These are phyloP conservation scores for Drosophila parthenogenetica DNA, from an alignment of 2,888 invertebrate genomes.

Conservation along the genomic window DNA sequence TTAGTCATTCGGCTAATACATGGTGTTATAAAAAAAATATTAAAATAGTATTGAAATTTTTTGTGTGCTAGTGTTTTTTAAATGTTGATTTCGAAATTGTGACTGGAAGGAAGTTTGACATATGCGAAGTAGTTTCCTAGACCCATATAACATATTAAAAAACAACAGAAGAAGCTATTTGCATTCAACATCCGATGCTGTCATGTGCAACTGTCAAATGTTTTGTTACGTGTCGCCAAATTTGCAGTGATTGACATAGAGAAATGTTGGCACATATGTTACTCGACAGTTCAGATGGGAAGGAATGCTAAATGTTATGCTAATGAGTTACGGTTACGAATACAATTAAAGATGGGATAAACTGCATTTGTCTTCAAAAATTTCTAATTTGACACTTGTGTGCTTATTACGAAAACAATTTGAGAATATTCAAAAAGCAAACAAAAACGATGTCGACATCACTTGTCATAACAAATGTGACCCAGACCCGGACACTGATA, in stretches of 20 bases:
- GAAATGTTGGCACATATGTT: slow-evolving; percentile 70
- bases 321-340: slow-evolving; percentile 72
- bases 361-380: slow-evolving; percentile 19
- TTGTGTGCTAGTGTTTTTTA: too few relatives aligned
- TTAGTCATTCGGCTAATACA: slow-evolving; percentile 28
- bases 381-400: slow-evolving; percentile 17
- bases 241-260: slow-evolving; percentile 68
- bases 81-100: too few relatives aligned
- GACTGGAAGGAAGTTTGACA: neutral
- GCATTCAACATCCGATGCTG: slow-evolving; percentile 62
- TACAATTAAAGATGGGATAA: slow-evolving; percentile 31
- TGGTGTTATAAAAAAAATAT: neutral
- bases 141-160: neutral
- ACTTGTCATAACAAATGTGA: slow-evolving; percentile 74
- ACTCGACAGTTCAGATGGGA: slow-evolving; percentile 27
- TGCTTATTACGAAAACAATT: slow-evolving; percentile 56
- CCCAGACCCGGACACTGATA: slow-evolving; percentile 31
- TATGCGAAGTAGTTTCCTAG: neutral
- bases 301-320: slow-evolving; percentile 61
- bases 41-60: neutral
- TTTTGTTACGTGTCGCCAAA: slow-evolving; percentile 66
- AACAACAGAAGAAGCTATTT: neutral
- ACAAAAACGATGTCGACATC: slow-evolving; percentile 59
- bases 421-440: slow-evolving; percentile 57
- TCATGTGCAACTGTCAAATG: slow-evolving; percentile 74